A percentile compares a stretch with the other conserved stretches of the same genome.
Conservation (phyloP, 2,797 vertebrate species). For the Gallinago nigripennis region DNA sequence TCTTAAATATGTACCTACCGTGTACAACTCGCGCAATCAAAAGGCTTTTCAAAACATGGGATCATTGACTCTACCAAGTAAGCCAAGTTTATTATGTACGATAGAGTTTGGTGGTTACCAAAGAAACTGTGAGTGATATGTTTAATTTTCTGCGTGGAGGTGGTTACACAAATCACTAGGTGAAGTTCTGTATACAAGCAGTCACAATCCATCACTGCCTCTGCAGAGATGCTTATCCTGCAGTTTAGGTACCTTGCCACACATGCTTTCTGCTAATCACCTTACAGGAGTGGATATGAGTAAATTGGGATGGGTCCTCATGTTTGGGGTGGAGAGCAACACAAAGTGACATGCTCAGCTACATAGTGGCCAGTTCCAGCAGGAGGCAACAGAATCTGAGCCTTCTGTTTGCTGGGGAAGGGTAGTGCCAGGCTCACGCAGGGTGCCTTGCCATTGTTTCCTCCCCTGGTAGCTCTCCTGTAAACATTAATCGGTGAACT, state of each 20-base stretch:
- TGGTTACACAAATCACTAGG: not conserved
- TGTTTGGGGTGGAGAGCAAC: not conserved
- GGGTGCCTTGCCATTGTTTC: not conserved
- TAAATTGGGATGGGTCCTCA: not conserved
- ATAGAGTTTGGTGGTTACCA: not conserved
- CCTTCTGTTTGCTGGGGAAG: not conserved
- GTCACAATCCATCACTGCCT: accelerated
- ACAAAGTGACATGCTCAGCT: not conserved
- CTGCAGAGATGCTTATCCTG: not conserved
- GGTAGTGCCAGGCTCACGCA: not conserved
- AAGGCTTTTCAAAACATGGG: not conserved
- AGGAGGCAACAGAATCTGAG: not conserved
- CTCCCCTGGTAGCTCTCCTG: not conserved
- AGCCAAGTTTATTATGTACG: not conserved
- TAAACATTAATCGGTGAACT: not conserved
- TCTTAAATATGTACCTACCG: not conserved
- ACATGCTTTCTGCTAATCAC: not conserved
- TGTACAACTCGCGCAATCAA: not conserved
- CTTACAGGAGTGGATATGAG: not conserved
- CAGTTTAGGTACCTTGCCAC: not conserved
- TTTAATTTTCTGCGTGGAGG: not conserved
- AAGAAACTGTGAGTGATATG: not conserved
- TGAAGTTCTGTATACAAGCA: not conserved
- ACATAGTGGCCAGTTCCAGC: not conserved
- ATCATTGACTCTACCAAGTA: not conserved